Base-by-base conservation (phyloP, 2,888 invertebrate genomes). In the Caenorhabditis sp. region DNA sequence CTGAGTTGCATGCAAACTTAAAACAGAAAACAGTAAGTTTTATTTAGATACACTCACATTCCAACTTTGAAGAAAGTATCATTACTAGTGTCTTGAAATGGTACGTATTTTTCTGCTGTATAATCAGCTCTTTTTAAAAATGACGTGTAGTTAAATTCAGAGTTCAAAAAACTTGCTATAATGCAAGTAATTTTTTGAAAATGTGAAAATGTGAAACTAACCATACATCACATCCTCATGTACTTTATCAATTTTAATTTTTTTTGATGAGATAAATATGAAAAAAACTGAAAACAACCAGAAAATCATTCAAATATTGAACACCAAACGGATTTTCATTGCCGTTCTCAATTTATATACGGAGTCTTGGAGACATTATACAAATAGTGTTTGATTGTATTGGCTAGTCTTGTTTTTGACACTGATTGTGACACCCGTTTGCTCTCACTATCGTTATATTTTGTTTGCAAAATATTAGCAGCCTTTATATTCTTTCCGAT, bases 21-120 rank as follows among this genome's bases (percentile, higher is more conserved):
- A 83, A 69, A 22, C n/a, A n/a, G n/a, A n/a, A n/a, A n/a, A n/a
- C n/a, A n/a, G n/a, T n/a, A n/a, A n/a, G n/a, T n/a, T n/a, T n/a
- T n/a, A n/a, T n/a, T 15, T 32, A 26, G 15, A 55, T 20, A 26
- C 13, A 60, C 69, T 72, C 37, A 85, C 87, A 85, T 60, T 77
- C 87, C 87, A n/a, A 85, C 81, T 53, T 77, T 67, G 62, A 87
- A 85, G 68, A 61, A 85, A 20, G 85, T 85, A 51, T 87, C 87
- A 51, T 87, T 87, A 40, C 81, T 84, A 5, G 81, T 76, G 51
- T 87, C 87, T 53, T 85, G 85, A 60, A 87, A 83, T 0, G 87
- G 87, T 1, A 87, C 83, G 44, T 85, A 80, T 64, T 79, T 81
- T n/a, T 74, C 69, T 5, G 86, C 72, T 11, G 79, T 70, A n/a